phyloP scores from a whole-genome alignment of 2,888 invertebrate species.

The Papilio gigon region DNA sequence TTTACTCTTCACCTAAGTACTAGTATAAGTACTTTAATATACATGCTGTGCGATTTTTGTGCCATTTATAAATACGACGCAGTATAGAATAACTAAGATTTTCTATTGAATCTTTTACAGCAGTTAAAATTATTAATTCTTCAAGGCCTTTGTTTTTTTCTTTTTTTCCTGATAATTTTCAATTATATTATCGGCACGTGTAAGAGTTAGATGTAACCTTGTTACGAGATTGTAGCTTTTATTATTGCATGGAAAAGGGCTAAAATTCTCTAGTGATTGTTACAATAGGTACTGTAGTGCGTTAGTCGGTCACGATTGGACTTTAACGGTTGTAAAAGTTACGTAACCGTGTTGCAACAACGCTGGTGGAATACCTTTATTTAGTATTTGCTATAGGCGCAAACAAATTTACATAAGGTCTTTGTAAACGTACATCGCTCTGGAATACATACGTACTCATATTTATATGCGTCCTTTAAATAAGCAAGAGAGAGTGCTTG shows the following conservation, averaged over 20 bases:
- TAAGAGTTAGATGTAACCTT: conserved; percentile 24
- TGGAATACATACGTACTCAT: no score
- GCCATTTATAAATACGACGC: background rate
- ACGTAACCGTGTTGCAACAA: conserved; percentile 14
- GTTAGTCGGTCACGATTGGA: conserved; percentile 31
- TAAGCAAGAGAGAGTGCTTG: no score
- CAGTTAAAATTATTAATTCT: background rate
- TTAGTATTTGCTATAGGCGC: background rate
- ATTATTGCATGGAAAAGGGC: conserved; percentile 19
- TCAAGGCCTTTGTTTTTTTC: conserved; percentile 11
- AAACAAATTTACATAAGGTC: background rate
- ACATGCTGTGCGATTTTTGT: background rate
- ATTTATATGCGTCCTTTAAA: no score
- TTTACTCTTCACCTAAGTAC: background rate
- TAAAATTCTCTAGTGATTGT: conserved; percentile 19
- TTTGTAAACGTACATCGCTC: background rate
- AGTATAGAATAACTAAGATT: background rate
- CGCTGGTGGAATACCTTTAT: background rate
- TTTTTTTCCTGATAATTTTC: conserved; percentile 32
- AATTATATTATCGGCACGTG: conserved; percentile 38
- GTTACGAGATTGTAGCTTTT: conserved; percentile 26
- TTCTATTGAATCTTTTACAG: background rate
- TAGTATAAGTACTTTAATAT: background rate
- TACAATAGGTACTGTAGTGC: conserved; percentile 29
- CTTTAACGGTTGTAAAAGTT: conserved; percentile 23